Evolutionary conservation across 2,888 invertebrate genomes (phyloP).

Genomic region (Polymixis flavicincta): DNA sequence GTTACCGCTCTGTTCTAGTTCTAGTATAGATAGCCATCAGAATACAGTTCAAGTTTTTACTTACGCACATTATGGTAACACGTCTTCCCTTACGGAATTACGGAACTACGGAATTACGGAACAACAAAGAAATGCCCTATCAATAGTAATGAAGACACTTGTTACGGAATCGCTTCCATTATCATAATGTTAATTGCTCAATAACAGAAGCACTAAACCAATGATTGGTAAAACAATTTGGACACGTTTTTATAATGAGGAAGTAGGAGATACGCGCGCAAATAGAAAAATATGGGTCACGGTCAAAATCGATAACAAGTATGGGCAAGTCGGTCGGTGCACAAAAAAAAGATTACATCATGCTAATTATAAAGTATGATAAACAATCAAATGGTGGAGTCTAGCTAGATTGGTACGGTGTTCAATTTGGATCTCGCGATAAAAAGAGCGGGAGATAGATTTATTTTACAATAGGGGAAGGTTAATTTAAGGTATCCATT

Average conservation of each 20-base stretch:
- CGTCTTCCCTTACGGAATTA: slow-evolving; percentile 33
- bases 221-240: slow-evolving; percentile 46
- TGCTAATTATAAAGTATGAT: slow-evolving; percentile 25
- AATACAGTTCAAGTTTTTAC: slow-evolving; percentile 1
- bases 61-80: slow-evolving; percentile 5
- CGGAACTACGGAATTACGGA: too few species aligned
- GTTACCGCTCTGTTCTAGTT: not conserved
- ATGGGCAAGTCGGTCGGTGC: slow-evolving; percentile 46
- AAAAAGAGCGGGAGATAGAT: slow-evolving; percentile 39
- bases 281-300: slow-evolving; percentile 75
- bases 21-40: slow-evolving; percentile 3
- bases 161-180: slow-evolving; percentile 45
- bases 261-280: slow-evolving; percentile 56
- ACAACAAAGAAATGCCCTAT: slow-evolving; percentile 55
- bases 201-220: slow-evolving; percentile 38
- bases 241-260: slow-evolving; percentile 45
- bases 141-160: slow-evolving; percentile 48
- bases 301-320: slow-evolving; percentile 75
- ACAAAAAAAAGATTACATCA: slow-evolving; percentile 50
- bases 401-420: slow-evolving; percentile 12
- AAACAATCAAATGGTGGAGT: slow-evolving; percentile 10
- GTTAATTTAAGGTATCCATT: slow-evolving; percentile 2
- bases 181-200: slow-evolving; percentile 45
- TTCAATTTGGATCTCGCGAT: slow-evolving; percentile 7
- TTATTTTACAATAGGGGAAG: not conserved